A percentile compares a stretch with the other conserved stretches of the same genome.
Conservation (phyloP, 2,888 invertebrate species). For the Chaetogeoica ovagalla region DNA sequence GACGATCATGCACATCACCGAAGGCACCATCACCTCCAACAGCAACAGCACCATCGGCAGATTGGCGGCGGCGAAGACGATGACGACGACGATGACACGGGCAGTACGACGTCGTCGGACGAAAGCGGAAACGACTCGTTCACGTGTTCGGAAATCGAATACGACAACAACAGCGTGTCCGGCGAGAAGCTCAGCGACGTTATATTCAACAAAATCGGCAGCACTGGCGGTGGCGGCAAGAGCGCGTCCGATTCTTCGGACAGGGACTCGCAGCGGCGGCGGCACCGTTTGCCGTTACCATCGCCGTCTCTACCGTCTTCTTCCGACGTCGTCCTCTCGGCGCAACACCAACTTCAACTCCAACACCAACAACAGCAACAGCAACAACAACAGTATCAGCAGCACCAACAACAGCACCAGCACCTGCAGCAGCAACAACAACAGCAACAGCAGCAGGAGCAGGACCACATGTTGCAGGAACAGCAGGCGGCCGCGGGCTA, state of each 20-base stretch:
- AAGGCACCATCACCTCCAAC: slow-evolving; percentile 70
- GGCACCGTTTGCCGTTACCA: slow-evolving; percentile 51
- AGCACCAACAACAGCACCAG: slow-evolving; percentile 28
- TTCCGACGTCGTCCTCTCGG: slow-evolving; percentile 10
- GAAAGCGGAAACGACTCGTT: slow-evolving; percentile 94
- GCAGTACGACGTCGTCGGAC: slow-evolving; percentile 85
- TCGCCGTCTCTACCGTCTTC: neutral
- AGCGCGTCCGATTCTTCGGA: slow-evolving; percentile 40
- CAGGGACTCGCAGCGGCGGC: slow-evolving; percentile 52
- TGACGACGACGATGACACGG: slow-evolving; percentile 58
- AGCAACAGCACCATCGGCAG: slow-evolving; percentile 72
- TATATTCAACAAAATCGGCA: slow-evolving; percentile 64
- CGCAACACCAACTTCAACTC: slow-evolving; percentile 60
- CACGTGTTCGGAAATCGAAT: slow-evolving; percentile 97
- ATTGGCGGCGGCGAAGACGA: slow-evolving; percentile 58
- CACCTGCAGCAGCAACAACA: slow-evolving; percentile 29
- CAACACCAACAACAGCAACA: slow-evolving; percentile 63
- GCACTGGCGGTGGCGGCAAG: slow-evolving; percentile 64
- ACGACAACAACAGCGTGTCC: slow-evolving; percentile 84
- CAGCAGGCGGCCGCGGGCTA: slow-evolving; percentile 34
- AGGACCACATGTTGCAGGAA: slow-evolving; percentile 5
- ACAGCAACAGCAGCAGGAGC: slow-evolving; percentile 4
- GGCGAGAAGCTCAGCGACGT: slow-evolving; percentile 75
- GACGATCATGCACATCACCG: slow-evolving; percentile 69
- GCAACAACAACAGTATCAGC: slow-evolving; percentile 32